These are phyloP conservation scores for Cynopterus brachyotis DNA, from an alignment of 2,113 vertebrate species.

Conservation along the genomic window DNA sequence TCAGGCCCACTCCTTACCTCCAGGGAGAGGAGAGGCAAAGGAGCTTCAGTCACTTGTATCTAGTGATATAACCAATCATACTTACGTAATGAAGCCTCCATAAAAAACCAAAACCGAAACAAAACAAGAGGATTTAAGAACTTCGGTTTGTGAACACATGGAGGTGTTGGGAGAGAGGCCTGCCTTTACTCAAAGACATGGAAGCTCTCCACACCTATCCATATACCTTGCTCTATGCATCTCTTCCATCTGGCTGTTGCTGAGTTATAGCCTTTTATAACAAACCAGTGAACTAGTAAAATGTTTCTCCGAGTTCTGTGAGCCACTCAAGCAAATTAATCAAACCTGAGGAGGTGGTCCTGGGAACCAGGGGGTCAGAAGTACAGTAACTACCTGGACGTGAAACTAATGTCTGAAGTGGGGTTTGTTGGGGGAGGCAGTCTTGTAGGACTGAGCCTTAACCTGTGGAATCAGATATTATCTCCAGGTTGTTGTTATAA, in stretches of 20 bases:
- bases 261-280: background rate
- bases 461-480: background rate
- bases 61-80: background rate
- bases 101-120: background rate
- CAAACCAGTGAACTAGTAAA: background rate
- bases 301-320: background rate
- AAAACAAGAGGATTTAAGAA: background rate
- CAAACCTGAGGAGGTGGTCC: background rate
- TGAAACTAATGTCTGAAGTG: background rate
- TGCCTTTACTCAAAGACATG: background rate
- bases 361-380: background rate
- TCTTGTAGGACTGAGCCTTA: background rate
- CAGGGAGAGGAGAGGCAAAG: background rate
- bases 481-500: background rate
- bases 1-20: background rate
- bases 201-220: too few relatives aligned
- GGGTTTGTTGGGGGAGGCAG: background rate
- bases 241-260: background rate
- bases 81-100: background rate
- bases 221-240: background rate
- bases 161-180: background rate
- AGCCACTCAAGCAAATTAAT: background rate
- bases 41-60: background rate
- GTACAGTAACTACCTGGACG: background rate
- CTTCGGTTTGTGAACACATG: background rate